phyloP scores from a whole-genome alignment of 2,888 invertebrate genomes.

The Lordiphosa fenestrarum region DNA sequence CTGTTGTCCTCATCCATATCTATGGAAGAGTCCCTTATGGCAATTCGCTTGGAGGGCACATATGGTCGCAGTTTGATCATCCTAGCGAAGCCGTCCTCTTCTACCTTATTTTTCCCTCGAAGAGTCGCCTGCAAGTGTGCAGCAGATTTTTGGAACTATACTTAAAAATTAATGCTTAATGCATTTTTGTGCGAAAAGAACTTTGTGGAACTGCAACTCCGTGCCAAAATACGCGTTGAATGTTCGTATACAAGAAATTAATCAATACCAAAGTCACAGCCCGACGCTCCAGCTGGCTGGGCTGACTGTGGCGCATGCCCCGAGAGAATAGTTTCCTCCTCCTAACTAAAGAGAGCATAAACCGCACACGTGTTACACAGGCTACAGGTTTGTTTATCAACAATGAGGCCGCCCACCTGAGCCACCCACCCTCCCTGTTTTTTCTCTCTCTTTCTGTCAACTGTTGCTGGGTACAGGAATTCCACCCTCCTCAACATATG shows the following conservation, averaged over 20 bases:
- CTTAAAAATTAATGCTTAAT: conserved; percentile 13
- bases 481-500: background rate
- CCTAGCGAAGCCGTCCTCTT: conserved; percentile 10
- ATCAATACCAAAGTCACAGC: conserved; percentile 57
- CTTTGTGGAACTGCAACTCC: conserved; percentile 1
- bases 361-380: conserved; percentile 58
- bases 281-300: conserved; percentile 55
- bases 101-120: background rate
- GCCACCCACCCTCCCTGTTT: background rate
- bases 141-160: conserved; percentile 1
- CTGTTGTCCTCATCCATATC: conserved; percentile 87
- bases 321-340: background rate
- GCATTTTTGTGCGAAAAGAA: conserved; percentile 23
- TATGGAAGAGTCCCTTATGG: conserved; percentile 84
- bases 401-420: conserved; percentile 62
- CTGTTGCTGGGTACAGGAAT: conserved; percentile 49
- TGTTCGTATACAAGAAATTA: conserved; percentile 27
- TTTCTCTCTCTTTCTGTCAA: conserved; percentile 30
- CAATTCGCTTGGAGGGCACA: conserved; percentile 83
- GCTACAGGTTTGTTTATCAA: conserved; percentile 73
- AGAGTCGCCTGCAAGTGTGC: conserved; percentile 17
- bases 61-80: conserved; percentile 83
- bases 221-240: conserved; percentile 44
- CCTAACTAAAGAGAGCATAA: conserved; percentile 15
- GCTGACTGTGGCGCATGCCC: conserved; percentile 43